Evolutionary conservation across 2,797 vertebrate genomes (phyloP).

Genomic region (Phoxinus dragarum): DNA sequence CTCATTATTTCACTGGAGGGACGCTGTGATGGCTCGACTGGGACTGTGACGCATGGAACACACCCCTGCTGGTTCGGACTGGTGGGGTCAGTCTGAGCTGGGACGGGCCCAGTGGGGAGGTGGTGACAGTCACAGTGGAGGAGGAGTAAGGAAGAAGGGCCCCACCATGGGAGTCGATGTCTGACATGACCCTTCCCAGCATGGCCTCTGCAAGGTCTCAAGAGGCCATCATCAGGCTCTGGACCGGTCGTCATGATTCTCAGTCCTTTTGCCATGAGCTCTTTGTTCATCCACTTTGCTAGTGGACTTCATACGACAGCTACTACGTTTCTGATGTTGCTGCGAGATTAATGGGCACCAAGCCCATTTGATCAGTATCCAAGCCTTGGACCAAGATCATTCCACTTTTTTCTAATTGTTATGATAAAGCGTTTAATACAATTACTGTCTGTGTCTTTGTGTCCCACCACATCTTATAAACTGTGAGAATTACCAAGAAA

Average conservation of each 20-base stretch:
- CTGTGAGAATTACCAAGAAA: not conserved
- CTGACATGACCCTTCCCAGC: conserved; percentile 89
- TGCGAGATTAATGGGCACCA: conserved; percentile 4
- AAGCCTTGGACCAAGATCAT: conserved; percentile 13
- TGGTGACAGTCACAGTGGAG: conserved; percentile 85
- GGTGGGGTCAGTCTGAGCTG: conserved; percentile 71
- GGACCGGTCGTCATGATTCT: conserved; percentile 66
- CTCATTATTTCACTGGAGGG: conserved; percentile 35
- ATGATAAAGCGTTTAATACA: not conserved
- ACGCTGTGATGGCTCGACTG: conserved; percentile 44
- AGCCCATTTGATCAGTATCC: conserved; percentile 1
- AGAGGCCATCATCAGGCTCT: conserved; percentile 56
- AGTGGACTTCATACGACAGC: conserved; percentile 39
- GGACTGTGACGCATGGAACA: conserved; percentile 70
- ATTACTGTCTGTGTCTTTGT: conserved; percentile 8
- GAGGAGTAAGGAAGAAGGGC: conserved; percentile 81
- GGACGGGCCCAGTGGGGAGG: conserved; percentile 73
- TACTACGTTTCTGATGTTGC: conserved; percentile 31
- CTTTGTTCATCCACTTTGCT: conserved; percentile 53
- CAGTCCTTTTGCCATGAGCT: conserved; percentile 55
- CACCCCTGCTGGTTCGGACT: conserved; percentile 72
- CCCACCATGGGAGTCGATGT: conserved; percentile 85
- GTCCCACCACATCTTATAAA: not conserved
- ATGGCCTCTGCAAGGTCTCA: conserved; percentile 71
- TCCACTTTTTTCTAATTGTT: not conserved